phyloP scores from a whole-genome alignment of 2,888 invertebrate genomes.

The Drosophila demipolita region DNA sequence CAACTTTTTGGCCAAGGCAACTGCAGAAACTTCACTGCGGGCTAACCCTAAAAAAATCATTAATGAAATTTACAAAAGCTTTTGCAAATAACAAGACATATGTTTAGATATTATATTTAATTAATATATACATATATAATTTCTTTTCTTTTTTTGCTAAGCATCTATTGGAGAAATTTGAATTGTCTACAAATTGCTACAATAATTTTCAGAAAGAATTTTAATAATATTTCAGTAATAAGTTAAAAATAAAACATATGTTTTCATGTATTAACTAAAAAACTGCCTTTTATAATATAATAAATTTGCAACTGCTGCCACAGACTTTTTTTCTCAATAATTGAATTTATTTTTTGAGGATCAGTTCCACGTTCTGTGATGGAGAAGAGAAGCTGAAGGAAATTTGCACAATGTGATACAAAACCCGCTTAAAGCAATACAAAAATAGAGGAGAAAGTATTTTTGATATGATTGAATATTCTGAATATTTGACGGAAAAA shows the following conservation, averaged over 20 bases:
- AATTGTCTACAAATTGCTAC: not conserved
- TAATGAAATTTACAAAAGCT: constrained; percentile 23
- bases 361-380: not conserved
- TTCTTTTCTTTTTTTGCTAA: not conserved
- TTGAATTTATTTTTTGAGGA: not conserved
- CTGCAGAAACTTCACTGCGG: constrained; percentile 33
- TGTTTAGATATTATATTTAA: not conserved
- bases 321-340: not conserved
- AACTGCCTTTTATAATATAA: not conserved
- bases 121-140: not conserved
- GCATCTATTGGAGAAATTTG: not conserved
- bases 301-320: not conserved
- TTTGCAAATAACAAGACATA: constrained; percentile 1
- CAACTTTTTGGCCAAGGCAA: constrained; percentile 33
- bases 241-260: not conserved
- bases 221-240: not conserved
- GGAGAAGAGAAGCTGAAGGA: not conserved
- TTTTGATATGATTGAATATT: no score
- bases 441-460: no score
- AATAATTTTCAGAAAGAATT: not conserved
- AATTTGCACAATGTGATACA: not conserved
- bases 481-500: not conserved
- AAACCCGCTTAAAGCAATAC: no score
- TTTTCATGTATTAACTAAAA: not conserved
- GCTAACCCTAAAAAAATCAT: constrained; percentile 19